phyloP scores from a whole-genome alignment of 2,888 invertebrate species.

The Caenorhabditis doughertyi region DNA sequence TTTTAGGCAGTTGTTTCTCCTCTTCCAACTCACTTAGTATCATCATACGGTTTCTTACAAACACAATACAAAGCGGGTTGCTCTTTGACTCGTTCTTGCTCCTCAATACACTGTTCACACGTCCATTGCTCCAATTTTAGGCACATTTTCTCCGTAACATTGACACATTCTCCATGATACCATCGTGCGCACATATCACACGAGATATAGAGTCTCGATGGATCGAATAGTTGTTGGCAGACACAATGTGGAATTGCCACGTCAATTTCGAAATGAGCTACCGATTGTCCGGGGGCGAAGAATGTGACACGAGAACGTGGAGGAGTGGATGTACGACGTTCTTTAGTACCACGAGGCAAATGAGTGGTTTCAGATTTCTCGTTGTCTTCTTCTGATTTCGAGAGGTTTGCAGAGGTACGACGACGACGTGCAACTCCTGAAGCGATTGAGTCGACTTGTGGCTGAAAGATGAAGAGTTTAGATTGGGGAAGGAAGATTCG shows the following conservation, averaged over 20 bases:
- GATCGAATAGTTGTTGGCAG: slow-evolving; percentile 69
- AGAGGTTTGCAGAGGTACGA: slow-evolving; percentile 57
- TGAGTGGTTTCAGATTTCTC: not conserved
- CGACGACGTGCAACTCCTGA: slow-evolving; percentile 50
- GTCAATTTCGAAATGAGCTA: slow-evolving; percentile 40
- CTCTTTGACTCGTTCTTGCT: slow-evolving; percentile 83
- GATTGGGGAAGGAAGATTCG: not conserved
- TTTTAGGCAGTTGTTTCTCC: no score
- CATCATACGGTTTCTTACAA: slow-evolving; percentile 96
- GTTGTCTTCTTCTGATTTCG: slow-evolving; percentile 47
- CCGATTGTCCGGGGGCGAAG: no score
- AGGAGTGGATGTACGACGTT: slow-evolving; percentile 41
- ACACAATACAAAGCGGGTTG: slow-evolving; percentile 94
- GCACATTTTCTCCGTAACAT: slow-evolving; percentile 93
- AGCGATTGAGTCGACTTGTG: slow-evolving; percentile 44
- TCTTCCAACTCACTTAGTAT: slow-evolving; percentile 89
- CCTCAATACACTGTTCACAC: slow-evolving; percentile 84
- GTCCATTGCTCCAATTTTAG: slow-evolving; percentile 90
- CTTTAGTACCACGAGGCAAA: slow-evolving; percentile 25
- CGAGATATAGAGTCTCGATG: slow-evolving; percentile 89
- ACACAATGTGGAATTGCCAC: slow-evolving; percentile 62
- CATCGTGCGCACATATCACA: slow-evolving; percentile 98
- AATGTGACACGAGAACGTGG: not conserved
- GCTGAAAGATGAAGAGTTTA: slow-evolving; percentile 9
- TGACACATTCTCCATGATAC: slow-evolving; percentile 98